These are phyloP conservation scores for Cephalotes varians DNA, from an alignment of 2,888 invertebrate genomes.

Conservation along the genomic window DNA sequence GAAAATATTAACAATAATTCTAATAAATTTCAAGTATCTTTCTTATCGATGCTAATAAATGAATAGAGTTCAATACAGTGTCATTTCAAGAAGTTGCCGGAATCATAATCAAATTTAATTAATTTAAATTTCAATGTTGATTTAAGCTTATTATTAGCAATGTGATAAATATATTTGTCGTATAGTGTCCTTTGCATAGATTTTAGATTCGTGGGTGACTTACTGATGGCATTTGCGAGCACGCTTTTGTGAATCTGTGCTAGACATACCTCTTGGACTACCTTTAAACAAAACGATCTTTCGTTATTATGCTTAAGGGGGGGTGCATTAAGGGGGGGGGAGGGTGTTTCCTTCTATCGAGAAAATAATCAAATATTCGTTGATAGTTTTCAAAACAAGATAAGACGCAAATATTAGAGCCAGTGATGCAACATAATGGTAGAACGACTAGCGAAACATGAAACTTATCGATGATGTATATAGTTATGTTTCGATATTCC, in stretches of 20 bases:
- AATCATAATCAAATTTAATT: neutral
- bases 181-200: constrained; percentile 60
- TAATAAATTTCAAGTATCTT: neutral
- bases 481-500: constrained; percentile 62
- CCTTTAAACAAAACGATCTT: constrained; percentile 84
- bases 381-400: neutral
- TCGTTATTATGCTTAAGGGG: constrained; percentile 72
- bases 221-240: constrained; percentile 81
- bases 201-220: constrained; percentile 80
- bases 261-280: constrained; percentile 86
- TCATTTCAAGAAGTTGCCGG: neutral
- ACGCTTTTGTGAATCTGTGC: constrained; percentile 83
- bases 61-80: neutral
- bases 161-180: constrained; percentile 49
- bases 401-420: constrained; percentile 22
- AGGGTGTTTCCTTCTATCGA: constrained; percentile 8
- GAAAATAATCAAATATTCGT: neutral
- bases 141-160: neutral
- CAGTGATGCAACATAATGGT: constrained; percentile 14
- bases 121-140: neutral
- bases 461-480: constrained; percentile 44
- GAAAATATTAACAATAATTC: neutral
- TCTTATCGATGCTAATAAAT: neutral
- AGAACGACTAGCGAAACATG: constrained; percentile 45
- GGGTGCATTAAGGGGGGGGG: constrained; percentile 4